phyloP scores from a whole-genome alignment of 2,888 invertebrate species.

The Lagria hirta region DNA sequence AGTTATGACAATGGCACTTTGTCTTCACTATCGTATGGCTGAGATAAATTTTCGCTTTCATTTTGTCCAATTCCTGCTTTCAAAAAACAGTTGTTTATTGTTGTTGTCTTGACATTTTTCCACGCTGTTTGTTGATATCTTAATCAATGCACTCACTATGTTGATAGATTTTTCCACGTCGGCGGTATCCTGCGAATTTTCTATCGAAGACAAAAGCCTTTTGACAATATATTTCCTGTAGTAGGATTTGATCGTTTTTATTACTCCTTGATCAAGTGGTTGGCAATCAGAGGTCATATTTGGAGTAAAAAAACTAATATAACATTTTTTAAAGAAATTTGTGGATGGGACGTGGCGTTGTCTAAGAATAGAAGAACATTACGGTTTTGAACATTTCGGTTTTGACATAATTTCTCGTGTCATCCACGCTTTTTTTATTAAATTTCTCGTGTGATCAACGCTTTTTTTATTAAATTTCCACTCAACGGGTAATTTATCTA shows the following conservation, averaged over 20 bases:
- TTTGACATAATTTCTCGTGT: neutral
- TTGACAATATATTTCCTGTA: neutral
- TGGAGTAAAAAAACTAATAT: neutral
- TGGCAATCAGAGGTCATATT: neutral
- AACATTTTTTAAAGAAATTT: too few species aligned
- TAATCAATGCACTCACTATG: neutral
- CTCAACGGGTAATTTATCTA: neutral
- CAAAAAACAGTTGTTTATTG: neutral
- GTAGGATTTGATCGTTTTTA: neutral
- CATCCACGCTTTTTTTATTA: too few species aligned
- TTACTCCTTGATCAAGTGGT: too few species aligned
- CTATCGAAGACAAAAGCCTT: neutral
- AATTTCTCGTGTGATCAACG: too few species aligned
- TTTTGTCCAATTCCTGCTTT: neutral
- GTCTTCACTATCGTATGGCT: too few species aligned
- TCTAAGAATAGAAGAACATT: too few species aligned
- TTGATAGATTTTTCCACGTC: too few species aligned
- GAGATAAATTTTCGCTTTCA: neutral
- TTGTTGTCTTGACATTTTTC: too few species aligned
- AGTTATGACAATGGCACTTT: too few species aligned
- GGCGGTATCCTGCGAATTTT: too few species aligned
- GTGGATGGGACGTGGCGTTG: too few species aligned
- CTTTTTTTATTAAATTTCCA: neutral
- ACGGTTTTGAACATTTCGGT: neutral
- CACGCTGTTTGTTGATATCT: neutral